Percentiles rank a stretch among this genome's conserved stretches.
phyloP scores from a whole-genome alignment of 2,113 vertebrate species.

The Dasyprocta punctata region DNA sequence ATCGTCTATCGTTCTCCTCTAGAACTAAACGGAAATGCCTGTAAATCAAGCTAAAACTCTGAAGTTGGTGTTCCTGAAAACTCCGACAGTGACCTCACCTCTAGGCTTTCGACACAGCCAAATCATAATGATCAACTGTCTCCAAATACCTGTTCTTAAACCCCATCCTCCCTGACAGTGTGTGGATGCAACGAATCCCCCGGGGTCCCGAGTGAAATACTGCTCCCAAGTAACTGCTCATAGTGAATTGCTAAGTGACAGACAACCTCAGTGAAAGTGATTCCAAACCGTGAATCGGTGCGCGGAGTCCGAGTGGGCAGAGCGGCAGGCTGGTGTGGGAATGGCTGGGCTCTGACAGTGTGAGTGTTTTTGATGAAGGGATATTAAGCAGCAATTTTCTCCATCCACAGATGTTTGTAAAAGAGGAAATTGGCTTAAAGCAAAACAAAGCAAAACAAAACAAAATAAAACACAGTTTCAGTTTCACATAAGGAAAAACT shows the following conservation, averaged over 20 bases:
- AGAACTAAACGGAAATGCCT: background rate
- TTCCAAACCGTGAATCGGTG: rapidly evolving
- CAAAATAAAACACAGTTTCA: background rate
- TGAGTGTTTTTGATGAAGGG: background rate
- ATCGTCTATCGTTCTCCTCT: rapidly evolving
- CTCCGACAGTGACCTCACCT: rapidly evolving
- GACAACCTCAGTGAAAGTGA: rapidly evolving
- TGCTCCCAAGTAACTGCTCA: no score
- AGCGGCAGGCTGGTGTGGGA: rapidly evolving
- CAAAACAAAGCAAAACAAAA: background rate
- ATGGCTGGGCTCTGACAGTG: rapidly evolving
- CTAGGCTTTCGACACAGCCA: rapidly evolving
- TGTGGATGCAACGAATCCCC: rapidly evolving
- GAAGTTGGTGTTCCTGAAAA: background rate
- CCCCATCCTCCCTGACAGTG: rapidly evolving
- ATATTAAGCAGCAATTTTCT: background rate
- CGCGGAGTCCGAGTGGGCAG: no score
- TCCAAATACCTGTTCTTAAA: rapidly evolving
- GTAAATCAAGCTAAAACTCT: background rate
- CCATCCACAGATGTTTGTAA: background rate
- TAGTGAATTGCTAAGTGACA: background rate
- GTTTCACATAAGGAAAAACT: background rate
- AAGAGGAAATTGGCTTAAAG: conserved; percentile 51
- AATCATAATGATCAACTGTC: rapidly evolving
- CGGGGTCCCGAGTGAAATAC: background rate